Evolutionary conservation across 1,140 invertebrate species (phyloP), one percentile per base, ranked within the genome.

Genomic region (Patella vulgata): DNA sequence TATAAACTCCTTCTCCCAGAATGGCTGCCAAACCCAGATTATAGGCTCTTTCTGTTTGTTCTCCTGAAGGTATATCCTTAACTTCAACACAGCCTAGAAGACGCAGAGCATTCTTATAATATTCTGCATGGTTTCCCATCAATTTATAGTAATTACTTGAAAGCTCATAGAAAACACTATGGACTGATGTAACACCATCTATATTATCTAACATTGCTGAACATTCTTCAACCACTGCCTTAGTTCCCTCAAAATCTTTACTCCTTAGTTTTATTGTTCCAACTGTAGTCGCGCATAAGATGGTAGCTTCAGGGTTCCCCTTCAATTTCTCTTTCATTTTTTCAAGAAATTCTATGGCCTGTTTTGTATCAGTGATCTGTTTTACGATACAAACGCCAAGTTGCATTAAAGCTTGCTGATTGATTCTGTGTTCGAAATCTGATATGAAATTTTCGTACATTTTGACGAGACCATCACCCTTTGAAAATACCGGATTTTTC

Each of bases 381-480:
- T 90, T 89, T 14, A 94, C 88, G 11, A 97, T 88, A 64, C 89
- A 86, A 0, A 91, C 89, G 6, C 92, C 81, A 58, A 98, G 95
- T 87, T 98, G 94, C 30, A 96, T 91, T 50, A 98, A 83, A 0
- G 94, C 93, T 50, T 98, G 85, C 2, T 93, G 93, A 85, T 97
- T 98, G 57, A 98, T 96, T 84, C 95, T 97, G 84, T 91, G 97
- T 85, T 98, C 96, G 86, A 98, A 96, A 47, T 93, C 93, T 50
- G 90, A 89, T 47, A 98, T 87, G 78, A 98, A 97, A 78, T 95
- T 94, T 72, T 91, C 90, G 83, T 98, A 98, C 12, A 98, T 84
- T 79, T 95, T 90, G 14, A 86, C 88, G 0, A 97, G 84, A 66
- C 91, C 90, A 74, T 92, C 90, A 63, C 89, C 91, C 77, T 91